Percentiles rank a stretch among this genome's conserved stretches.
These are phyloP conservation scores for Hypsibius dujardini DNA, from an alignment of 1,140 invertebrate species.

Conservation along the genomic window DNA sequence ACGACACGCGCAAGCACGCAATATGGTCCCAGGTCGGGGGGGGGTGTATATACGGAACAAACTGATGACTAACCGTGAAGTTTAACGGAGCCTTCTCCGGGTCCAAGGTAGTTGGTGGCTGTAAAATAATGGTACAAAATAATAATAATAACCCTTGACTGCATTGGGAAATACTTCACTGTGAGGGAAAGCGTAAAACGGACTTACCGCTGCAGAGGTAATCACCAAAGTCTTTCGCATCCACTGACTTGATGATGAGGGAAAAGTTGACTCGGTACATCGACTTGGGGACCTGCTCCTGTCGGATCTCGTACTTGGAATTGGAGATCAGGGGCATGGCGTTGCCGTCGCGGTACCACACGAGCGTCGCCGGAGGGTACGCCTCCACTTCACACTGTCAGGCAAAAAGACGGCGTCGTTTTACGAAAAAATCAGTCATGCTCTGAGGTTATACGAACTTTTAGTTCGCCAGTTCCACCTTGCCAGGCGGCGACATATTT, in stretches of 20 bases:
- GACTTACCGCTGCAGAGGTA: too few species aligned
- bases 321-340: background rate
- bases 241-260: slow-evolving; percentile 6
- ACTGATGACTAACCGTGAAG: too few species aligned
- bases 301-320: background rate
- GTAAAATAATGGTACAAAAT: too few species aligned
- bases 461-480: background rate
- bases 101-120: too few species aligned
- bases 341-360: slow-evolving; percentile 10
- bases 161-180: too few species aligned
- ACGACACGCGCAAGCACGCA: too few species aligned
- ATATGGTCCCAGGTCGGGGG: too few species aligned
- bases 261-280: background rate
- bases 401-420: background rate
- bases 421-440: too few species aligned
- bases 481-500: background rate
- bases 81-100: too few species aligned
- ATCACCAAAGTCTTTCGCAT: background rate
- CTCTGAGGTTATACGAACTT: background rate
- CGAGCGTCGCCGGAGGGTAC: background rate
- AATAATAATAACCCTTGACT: too few species aligned
- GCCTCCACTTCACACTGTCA: slow-evolving; percentile 13
- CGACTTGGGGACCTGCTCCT: background rate
- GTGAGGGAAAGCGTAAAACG: too few species aligned
- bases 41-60: too few species aligned